Conservation (phyloP, 2,113 vertebrate species). For the Neotoma lepida region DNA sequence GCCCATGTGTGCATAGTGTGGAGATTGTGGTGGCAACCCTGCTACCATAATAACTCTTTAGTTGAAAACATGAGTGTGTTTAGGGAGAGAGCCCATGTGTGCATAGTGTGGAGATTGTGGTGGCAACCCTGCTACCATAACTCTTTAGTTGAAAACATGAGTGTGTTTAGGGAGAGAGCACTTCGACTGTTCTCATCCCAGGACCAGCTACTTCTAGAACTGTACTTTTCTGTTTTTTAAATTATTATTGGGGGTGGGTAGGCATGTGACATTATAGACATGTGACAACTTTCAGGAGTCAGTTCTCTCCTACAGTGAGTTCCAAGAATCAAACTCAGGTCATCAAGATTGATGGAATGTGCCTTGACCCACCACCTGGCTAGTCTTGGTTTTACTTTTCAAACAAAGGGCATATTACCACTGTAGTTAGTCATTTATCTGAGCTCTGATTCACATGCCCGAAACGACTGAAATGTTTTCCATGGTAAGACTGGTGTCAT, state of each 20-base stretch:
- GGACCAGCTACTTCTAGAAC: not conserved
- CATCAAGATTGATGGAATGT: not conserved
- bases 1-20: not conserved
- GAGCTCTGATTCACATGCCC: not conserved
- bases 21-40: not conserved
- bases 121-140: not conserved
- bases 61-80: not conserved
- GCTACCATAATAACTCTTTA: not conserved
- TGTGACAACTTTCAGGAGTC: not conserved
- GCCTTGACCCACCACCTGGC: no score
- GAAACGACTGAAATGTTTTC: not conserved
- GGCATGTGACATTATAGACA: not conserved
- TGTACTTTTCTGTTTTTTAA: not conserved
- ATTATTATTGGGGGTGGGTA: not conserved
- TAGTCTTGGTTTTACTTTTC: not conserved
- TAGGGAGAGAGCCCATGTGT: not conserved
- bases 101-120: not conserved
- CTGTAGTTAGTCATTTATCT: not conserved
- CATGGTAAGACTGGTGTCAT: not conserved
- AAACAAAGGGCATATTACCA: not conserved
- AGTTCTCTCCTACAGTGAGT: not conserved
- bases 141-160: not conserved
- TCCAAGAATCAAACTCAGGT: not conserved
- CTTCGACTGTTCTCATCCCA: not conserved
- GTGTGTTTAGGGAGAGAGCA: not conserved